Percentiles rank a stretch among this genome's conserved stretches.
phyloP scores from a whole-genome alignment of 2,113 vertebrate genomes.

The Atractosteus spatula region DNA sequence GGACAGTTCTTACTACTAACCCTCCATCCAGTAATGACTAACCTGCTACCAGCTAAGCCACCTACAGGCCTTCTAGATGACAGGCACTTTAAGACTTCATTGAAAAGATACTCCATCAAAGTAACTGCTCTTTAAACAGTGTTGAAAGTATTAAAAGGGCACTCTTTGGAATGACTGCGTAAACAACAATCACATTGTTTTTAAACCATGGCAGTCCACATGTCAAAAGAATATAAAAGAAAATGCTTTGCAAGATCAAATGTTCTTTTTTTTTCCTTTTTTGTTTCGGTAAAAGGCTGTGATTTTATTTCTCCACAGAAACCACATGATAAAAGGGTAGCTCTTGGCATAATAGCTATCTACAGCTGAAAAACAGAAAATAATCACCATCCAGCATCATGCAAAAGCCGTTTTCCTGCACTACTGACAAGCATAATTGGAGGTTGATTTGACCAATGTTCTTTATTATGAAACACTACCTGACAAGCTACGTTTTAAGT shows the following conservation, averaged over 20 bases:
- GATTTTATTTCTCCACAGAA: slow-evolving; percentile 20
- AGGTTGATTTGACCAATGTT: slow-evolving; percentile 36
- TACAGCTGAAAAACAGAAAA: slow-evolving; percentile 35
- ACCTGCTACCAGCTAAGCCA: no score
- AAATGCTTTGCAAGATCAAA: slow-evolving; percentile 18
- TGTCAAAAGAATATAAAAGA: not conserved
- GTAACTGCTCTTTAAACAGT: not conserved
- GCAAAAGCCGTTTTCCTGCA: slow-evolving; percentile 21
- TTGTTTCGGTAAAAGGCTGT: slow-evolving; percentile 21
- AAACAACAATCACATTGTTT: not conserved
- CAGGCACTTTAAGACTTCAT: not conserved
- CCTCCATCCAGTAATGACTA: no score
- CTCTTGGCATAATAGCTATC: slow-evolving; percentile 33
- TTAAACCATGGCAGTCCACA: slow-evolving; percentile 9
- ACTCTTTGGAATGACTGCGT: not conserved
- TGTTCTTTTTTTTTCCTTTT: slow-evolving; percentile 8
- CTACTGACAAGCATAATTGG: slow-evolving; percentile 32
- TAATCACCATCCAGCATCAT: slow-evolving; percentile 20
- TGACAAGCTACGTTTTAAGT: slow-evolving; percentile 37
- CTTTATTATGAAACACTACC: slow-evolving; percentile 26
- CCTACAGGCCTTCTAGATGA: no score
- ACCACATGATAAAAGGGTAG: slow-evolving; percentile 29
- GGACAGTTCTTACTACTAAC: no score
- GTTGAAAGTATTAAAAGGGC: not conserved
- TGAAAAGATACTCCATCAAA: slow-evolving; percentile 5